phyloP scores from a whole-genome alignment of 30 jellyfish, hydroid and myxozoan species.

The Aurelia sp. region DNA sequence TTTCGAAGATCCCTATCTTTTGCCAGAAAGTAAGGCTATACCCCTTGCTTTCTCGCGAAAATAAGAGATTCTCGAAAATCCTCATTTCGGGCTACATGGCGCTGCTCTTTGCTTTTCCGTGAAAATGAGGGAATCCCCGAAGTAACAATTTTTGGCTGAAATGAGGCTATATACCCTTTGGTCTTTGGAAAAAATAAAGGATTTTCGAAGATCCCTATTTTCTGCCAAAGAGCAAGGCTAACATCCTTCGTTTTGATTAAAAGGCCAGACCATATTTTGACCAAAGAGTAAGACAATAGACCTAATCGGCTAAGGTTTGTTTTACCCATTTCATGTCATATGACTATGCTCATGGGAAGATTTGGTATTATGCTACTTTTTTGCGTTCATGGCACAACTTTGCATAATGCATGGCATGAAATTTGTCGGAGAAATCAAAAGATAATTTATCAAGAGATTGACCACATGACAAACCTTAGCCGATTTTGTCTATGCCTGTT shows the following conservation, averaged over 20 bases:
- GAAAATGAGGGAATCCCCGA: not conserved
- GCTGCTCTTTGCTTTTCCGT: not conserved
- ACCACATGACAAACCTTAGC: too few species aligned
- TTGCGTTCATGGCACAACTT: too few species aligned
- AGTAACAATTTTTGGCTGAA: not conserved
- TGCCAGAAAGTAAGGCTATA: not conserved
- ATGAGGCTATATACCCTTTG: not conserved
- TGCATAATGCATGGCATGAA: too few species aligned
- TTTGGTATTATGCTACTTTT: too few species aligned
- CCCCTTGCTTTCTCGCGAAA: not conserved
- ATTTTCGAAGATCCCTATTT: not conserved
- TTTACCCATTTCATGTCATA: too few species aligned
- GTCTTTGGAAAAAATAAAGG: not conserved
- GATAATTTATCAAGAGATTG: too few species aligned
- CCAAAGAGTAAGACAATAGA: not conserved
- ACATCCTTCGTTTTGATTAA: too few species aligned
- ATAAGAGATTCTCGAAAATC: not conserved
- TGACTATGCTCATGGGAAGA: too few species aligned
- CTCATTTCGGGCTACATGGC: not conserved
- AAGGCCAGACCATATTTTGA: not conserved
- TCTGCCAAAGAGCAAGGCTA: too few species aligned
- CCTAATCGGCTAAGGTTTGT: too few species aligned
- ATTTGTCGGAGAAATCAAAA: too few species aligned
- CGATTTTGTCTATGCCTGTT: not conserved
- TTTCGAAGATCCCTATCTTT: not conserved